These are phyloP conservation scores for Mellilla xanthometata DNA, from an alignment of 2,888 invertebrate species.

Conservation along the genomic window DNA sequence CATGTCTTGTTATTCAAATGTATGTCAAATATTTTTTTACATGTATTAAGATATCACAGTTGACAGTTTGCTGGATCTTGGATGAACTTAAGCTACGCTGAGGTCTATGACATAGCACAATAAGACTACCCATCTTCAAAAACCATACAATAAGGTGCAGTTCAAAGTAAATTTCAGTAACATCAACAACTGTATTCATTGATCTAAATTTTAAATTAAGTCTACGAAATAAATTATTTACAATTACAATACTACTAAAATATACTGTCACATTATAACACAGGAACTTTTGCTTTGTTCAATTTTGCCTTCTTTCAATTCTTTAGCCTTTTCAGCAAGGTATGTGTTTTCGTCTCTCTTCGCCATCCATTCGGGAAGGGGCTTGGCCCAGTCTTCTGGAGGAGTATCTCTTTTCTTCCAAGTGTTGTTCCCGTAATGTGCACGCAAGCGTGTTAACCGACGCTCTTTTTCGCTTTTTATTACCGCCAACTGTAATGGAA, in stretches of 20 bases:
- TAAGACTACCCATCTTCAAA: too few relatives aligned
- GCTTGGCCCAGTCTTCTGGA: constrained; percentile 91
- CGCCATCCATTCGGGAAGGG: constrained; percentile 89
- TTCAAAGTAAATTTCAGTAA: too few relatives aligned
- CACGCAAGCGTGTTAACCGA: constrained; percentile 83
- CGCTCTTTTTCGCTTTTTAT: constrained; percentile 88
- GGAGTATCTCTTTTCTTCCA: constrained; percentile 91
- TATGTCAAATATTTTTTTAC: too few relatives aligned
- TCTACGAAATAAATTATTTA: constrained; percentile 16
- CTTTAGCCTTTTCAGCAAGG: constrained; percentile 85
- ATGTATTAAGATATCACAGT: too few relatives aligned
- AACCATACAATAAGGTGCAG: too few relatives aligned
- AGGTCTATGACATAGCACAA: too few relatives aligned
- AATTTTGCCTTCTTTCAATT: constrained; percentile 71
- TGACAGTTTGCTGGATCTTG: too few relatives aligned
- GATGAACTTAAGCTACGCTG: too few relatives aligned
- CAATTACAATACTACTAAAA: constrained; percentile 25
- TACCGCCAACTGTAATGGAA: constrained; percentile 78
- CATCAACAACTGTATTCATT: neutral
- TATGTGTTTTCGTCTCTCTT: constrained; percentile 86
- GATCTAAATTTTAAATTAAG: neutral
- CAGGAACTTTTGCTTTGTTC: constrained; percentile 51
- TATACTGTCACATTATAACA: constrained; percentile 58
- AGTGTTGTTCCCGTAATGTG: constrained; percentile 88
- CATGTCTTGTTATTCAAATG: too few relatives aligned